Percentiles rank a stretch among this genome's conserved stretches.
phyloP scores from a whole-genome alignment of 2,888 invertebrate species.

The Pollenia angustigena region DNA sequence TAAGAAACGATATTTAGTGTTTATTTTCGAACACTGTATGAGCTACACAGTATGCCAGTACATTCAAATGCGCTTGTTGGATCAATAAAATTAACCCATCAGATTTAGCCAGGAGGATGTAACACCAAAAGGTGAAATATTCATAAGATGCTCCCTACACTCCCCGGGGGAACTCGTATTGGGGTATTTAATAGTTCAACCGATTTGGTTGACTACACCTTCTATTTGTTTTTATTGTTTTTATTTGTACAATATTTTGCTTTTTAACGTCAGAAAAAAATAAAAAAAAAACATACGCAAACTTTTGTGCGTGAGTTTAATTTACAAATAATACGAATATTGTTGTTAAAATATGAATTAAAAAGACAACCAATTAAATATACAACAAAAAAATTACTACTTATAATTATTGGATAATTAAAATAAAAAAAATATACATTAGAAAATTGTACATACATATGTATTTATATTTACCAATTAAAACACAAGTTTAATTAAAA shows the following conservation, averaged over 20 bases:
- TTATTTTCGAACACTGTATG: no score
- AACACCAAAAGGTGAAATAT: no score
- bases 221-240: not conserved
- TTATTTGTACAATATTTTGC: not conserved
- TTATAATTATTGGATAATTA: not conserved
- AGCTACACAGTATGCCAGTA: no score
- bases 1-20: no score
- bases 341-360: conserved; percentile 38
- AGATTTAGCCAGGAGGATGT: no score
- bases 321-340: conserved; percentile 36
- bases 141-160: no score
- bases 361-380: conserved; percentile 1
- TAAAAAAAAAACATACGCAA: conserved; percentile 41
- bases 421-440: not conserved
- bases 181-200: no score
- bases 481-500: conserved; percentile 12
- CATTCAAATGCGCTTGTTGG: no score
- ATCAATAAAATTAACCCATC: no score
- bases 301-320: conserved; percentile 68
- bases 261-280: not conserved
- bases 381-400: not conserved
- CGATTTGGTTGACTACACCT: not conserved
- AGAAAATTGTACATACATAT: conserved; percentile 14
- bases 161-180: no score
- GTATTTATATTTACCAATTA: not conserved